A percentile compares a stretch with the other conserved stretches of the same genome.
Evolutionary conservation across 1,140 invertebrate genomes (phyloP).

Genomic region (Drosophila littoralis): DNA sequence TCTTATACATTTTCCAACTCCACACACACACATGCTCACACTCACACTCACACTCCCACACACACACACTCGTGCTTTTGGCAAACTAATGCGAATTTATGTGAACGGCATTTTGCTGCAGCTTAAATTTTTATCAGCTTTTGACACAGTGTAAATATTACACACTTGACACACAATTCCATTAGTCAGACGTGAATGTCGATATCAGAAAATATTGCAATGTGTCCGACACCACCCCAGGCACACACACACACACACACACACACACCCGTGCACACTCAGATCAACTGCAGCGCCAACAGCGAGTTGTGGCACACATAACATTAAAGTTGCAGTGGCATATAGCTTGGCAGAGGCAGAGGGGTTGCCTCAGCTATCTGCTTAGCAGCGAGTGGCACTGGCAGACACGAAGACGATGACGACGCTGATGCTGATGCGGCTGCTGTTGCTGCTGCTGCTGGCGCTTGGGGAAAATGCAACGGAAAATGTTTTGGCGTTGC

Average conservation of each 20-base stretch:
- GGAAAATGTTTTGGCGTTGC: conserved; percentile 81
- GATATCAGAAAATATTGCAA: conserved; percentile 79
- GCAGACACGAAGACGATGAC: conserved; percentile 7
- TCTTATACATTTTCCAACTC: conserved; percentile 44
- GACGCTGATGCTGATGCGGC: conserved; percentile 14
- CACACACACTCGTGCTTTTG: not conserved
- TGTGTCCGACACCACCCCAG: conserved; percentile 7
- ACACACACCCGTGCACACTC: not conserved
- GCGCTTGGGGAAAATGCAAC: conserved; percentile 59
- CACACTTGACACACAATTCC: conserved; percentile 82
- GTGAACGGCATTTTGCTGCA: conserved; percentile 59
- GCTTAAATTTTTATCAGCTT: conserved; percentile 83
- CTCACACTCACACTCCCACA: not conserved
- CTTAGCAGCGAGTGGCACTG: conserved; percentile 19
- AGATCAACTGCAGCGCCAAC: conserved; percentile 8
- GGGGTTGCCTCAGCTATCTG: conserved; percentile 11
- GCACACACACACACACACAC: not conserved
- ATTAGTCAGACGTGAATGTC: conserved; percentile 77
- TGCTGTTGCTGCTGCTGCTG: not conserved
- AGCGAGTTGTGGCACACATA: conserved; percentile 62
- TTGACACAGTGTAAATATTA: conserved; percentile 82
- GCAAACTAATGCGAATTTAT: conserved; percentile 65
- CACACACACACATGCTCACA: conserved; percentile 12
- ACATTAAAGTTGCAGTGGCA: conserved; percentile 75
- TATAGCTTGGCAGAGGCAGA: not conserved